Conservation (phyloP, 2,113 vertebrate genomes). For the Tonatia bakeri region DNA sequence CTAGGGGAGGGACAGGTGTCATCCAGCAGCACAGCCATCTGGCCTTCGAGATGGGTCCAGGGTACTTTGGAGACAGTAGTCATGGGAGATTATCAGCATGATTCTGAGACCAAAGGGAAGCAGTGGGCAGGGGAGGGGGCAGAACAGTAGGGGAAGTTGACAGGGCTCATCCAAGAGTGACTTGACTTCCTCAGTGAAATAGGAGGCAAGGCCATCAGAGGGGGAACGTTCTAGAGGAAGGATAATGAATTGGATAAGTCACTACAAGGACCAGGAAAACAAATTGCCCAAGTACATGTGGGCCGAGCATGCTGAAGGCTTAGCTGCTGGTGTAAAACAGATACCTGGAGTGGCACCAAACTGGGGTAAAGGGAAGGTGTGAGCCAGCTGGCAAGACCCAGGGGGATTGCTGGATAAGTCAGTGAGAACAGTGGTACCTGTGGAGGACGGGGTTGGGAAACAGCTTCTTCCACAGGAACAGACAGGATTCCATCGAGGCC, state of each 20-base stretch:
- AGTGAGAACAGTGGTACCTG: background rate
- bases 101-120: background rate
- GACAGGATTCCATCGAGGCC: background rate
- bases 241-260: background rate
- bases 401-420: too few species aligned
- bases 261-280: background rate
- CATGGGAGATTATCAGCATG: background rate
- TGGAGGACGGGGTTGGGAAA: background rate
- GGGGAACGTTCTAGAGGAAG: background rate
- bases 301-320: background rate
- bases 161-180: background rate
- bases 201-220: background rate
- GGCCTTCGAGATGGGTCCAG: background rate
- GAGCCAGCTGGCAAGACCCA: background rate
- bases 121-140: background rate
- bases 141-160: background rate
- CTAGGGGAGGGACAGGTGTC: background rate
- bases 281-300: background rate
- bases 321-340: background rate
- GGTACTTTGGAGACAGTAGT: background rate
- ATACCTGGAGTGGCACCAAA: background rate
- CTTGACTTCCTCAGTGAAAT: background rate
- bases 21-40: background rate
- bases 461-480: background rate
- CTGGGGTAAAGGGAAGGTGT: background rate